These are phyloP conservation scores for Andrena chrysosceles DNA, from an alignment of 2,888 invertebrate genomes.

Conservation along the genomic window DNA sequence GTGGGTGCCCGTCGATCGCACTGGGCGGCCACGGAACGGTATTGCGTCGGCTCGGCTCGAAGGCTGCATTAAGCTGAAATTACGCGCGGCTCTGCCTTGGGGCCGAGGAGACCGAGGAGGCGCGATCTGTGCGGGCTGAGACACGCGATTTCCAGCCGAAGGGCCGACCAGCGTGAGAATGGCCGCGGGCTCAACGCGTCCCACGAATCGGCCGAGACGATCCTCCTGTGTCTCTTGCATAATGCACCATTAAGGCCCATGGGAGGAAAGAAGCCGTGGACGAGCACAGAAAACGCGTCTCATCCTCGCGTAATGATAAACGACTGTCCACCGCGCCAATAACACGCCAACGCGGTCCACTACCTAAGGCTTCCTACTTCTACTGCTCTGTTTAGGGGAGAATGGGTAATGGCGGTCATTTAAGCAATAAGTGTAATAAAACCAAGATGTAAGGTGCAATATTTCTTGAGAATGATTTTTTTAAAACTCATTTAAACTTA, in stretches of 20 bases:
- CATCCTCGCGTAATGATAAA: conserved; percentile 9
- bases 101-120: background rate
- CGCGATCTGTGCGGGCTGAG: background rate
- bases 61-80: conserved; percentile 5
- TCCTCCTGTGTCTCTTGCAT: conserved; percentile 19
- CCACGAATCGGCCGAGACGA: conserved; percentile 15
- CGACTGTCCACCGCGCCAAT: background rate
- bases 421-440: too few species aligned
- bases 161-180: conserved; percentile 28
- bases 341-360: background rate
- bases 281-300: background rate
- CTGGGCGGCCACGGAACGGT: background rate
- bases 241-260: conserved; percentile 7
- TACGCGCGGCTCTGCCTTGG: background rate
- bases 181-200: conserved; percentile 1
- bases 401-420: too few species aligned
- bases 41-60: background rate
- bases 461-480: too few species aligned
- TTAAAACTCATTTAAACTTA: too few species aligned
- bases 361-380: background rate
- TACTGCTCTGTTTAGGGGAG: background rate
- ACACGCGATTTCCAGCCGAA: conserved; percentile 16
- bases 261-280: background rate
- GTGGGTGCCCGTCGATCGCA: background rate
- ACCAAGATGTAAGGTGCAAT: too few species aligned